Evolutionary conservation across 2,113 vertebrate species (phyloP).

Genomic region (Triplophysa rosa): DNA sequence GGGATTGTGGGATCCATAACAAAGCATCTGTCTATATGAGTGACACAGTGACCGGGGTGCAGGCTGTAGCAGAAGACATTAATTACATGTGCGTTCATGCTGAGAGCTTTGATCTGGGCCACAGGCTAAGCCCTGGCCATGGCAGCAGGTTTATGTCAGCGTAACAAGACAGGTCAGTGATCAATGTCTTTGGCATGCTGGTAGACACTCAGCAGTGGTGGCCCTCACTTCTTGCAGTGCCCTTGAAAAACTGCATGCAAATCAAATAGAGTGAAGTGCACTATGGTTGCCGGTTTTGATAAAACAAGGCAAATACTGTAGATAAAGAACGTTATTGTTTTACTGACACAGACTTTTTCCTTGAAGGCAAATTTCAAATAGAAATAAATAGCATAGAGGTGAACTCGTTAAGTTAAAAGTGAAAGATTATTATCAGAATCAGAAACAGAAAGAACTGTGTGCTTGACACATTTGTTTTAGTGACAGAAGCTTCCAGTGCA

Average conservation of each 20-base stretch:
- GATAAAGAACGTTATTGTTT: not conserved
- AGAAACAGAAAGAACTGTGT: too few relatives aligned
- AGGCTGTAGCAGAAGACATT: conserved; percentile 33
- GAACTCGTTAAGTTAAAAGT: too few relatives aligned
- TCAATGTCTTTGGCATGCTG: conserved; percentile 42
- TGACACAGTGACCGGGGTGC: conserved; percentile 39
- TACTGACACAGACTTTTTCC: not conserved
- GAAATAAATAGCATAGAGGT: too few relatives aligned
- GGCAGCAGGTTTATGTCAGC: conserved; percentile 44
- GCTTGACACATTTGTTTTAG: too few relatives aligned
- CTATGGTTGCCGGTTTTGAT: not conserved
- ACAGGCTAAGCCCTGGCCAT: conserved; percentile 29
- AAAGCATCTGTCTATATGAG: conserved; percentile 37
- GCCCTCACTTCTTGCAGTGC: conserved; percentile 1
- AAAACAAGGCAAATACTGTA: not conserved
- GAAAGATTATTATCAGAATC: not conserved
- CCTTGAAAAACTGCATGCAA: conserved; percentile 11
- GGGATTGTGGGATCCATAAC: conserved; percentile 16
- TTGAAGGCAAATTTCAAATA: not conserved
- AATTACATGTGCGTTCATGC: conserved; percentile 41
- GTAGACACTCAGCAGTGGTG: conserved; percentile 5
- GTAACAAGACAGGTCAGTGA: conserved; percentile 53
- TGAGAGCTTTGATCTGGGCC: conserved; percentile 22
- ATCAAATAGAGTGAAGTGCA: conserved; percentile 18
- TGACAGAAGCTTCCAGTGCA: too few relatives aligned